These are phyloP conservation scores for Druceiella hillmani DNA, from an alignment of 2,888 invertebrate genomes.

Conservation along the genomic window DNA sequence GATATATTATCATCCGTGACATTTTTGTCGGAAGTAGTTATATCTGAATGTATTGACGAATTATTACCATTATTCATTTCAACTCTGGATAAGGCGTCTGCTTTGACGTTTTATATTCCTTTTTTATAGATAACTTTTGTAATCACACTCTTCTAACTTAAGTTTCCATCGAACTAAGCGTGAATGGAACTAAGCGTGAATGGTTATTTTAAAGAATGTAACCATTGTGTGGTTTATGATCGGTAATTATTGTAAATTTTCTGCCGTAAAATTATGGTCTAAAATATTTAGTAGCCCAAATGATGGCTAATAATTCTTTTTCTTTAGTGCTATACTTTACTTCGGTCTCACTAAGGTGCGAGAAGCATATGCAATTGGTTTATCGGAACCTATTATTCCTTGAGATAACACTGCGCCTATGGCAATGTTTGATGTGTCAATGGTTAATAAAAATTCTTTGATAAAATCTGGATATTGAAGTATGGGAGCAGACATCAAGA, in stretches of 20 bases:
- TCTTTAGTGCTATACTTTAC: conserved; percentile 22
- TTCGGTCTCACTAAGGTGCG: conserved; percentile 21
- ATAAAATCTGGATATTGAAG: conserved; percentile 20
- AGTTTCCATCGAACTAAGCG: conserved; percentile 1
- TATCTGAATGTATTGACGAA: too few species aligned
- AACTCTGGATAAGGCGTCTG: conserved; percentile 15
- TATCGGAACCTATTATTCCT: conserved; percentile 10
- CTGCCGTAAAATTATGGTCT: conserved; percentile 14
- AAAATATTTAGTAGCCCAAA: conserved; percentile 15
- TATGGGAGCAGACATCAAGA: conserved; percentile 18
- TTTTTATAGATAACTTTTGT: conserved; percentile 19
- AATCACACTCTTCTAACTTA: conserved; percentile 13
- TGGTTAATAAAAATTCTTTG: conserved; percentile 20
- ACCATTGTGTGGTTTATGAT: conserved; percentile 4
- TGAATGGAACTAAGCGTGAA: too few species aligned
- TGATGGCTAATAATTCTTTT: conserved; percentile 14
- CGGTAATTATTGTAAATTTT: conserved; percentile 2
- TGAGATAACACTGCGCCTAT: conserved; percentile 21
- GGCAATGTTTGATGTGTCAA: conserved; percentile 16
- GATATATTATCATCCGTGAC: too few species aligned
- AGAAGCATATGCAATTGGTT: conserved; percentile 25
- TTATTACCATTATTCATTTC: too few species aligned
- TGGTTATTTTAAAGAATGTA: too few species aligned
- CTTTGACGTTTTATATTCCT: conserved; percentile 16
- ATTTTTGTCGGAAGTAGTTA: too few species aligned